Percentiles rank a stretch among this genome's conserved stretches.
These are phyloP conservation scores for Labrus mixtus DNA, from an alignment of 2,113 vertebrate species.

Conservation along the genomic window DNA sequence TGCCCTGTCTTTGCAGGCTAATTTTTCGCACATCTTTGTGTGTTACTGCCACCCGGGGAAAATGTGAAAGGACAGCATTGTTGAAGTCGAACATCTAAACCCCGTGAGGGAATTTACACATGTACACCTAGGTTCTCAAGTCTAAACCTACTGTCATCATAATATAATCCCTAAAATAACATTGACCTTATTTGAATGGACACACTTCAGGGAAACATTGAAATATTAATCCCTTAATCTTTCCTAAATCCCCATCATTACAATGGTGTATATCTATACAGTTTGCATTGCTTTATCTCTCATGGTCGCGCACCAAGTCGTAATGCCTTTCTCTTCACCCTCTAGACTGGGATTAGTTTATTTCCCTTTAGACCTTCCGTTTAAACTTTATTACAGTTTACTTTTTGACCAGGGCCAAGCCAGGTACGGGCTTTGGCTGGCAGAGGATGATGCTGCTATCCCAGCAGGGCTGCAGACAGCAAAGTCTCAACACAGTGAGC, in stretches of 20 bases:
- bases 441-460: slow-evolving; percentile 22
- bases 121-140: slow-evolving; percentile 39
- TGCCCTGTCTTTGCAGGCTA: too few species aligned
- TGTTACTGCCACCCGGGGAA: neutral
- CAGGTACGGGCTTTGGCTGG: neutral
- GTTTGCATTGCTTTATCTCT: slow-evolving; percentile 39
- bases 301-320: slow-evolving; percentile 30
- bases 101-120: slow-evolving; percentile 32
- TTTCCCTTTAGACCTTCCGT: slow-evolving; percentile 36
- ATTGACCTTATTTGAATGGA: slow-evolving; percentile 58
- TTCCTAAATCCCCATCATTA: slow-evolving; percentile 58
- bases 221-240: slow-evolving; percentile 64
- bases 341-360: slow-evolving; percentile 35
- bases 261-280: slow-evolving; percentile 40
- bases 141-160: slow-evolving; percentile 47
- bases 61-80: slow-evolving; percentile 3
- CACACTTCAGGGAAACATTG: slow-evolving; percentile 53
- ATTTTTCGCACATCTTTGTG: neutral
- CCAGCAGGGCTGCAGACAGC: slow-evolving; percentile 15
- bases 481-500: slow-evolving; percentile 20
- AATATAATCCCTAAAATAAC: slow-evolving; percentile 61
- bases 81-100: slow-evolving; percentile 36
- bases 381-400: slow-evolving; percentile 47
- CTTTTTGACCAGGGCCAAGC: slow-evolving; percentile 19
- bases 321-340: slow-evolving; percentile 21